These are phyloP conservation scores for Cydia fagiglandana DNA, from an alignment of 1,140 invertebrate genomes.

Conservation along the genomic window DNA sequence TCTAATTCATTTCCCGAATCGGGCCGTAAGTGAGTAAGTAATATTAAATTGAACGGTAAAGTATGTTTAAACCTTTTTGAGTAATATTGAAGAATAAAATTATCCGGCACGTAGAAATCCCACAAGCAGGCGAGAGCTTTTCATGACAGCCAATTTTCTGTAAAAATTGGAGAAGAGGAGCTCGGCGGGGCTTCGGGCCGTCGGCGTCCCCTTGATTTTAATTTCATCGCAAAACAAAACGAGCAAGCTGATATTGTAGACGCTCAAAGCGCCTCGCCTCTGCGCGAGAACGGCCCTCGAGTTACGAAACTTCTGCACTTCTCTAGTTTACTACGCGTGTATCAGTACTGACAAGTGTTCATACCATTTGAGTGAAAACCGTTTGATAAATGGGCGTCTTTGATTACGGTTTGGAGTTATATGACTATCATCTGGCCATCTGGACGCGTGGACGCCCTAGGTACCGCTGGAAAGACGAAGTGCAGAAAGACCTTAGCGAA, in stretches of 20 bases:
- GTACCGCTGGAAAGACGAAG: too few relatives aligned
- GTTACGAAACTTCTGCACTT: conserved; percentile 20
- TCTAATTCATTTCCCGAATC: too few relatives aligned
- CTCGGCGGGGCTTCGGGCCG: conserved; percentile 19
- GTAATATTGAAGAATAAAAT: conserved; percentile 21
- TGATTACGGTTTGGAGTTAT: too few relatives aligned
- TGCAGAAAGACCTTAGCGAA: too few relatives aligned
- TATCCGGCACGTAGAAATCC: conserved; percentile 22
- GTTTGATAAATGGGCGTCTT: too few relatives aligned
- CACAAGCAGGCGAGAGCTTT: conserved; percentile 21
- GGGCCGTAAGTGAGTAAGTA: too few relatives aligned
- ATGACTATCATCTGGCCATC: too few relatives aligned
- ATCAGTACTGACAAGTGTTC: neutral
- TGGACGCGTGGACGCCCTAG: too few relatives aligned
- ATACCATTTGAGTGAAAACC: too few relatives aligned
- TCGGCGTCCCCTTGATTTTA: conserved; percentile 40
- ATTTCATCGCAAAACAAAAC: conserved; percentile 43
- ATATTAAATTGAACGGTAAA: neutral
- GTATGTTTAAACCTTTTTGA: conserved; percentile 4
- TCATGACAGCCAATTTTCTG: conserved; percentile 32
- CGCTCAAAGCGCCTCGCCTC: conserved; percentile 37
- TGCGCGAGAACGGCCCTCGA: neutral
- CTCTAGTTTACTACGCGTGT: neutral
- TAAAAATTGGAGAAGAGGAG: conserved; percentile 31
- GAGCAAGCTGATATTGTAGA: conserved; percentile 39